Percentiles rank a stretch among this genome's conserved stretches.
These are phyloP conservation scores for Lamprologus callipterus DNA, from an alignment of 2,113 vertebrate species.

Conservation along the genomic window DNA sequence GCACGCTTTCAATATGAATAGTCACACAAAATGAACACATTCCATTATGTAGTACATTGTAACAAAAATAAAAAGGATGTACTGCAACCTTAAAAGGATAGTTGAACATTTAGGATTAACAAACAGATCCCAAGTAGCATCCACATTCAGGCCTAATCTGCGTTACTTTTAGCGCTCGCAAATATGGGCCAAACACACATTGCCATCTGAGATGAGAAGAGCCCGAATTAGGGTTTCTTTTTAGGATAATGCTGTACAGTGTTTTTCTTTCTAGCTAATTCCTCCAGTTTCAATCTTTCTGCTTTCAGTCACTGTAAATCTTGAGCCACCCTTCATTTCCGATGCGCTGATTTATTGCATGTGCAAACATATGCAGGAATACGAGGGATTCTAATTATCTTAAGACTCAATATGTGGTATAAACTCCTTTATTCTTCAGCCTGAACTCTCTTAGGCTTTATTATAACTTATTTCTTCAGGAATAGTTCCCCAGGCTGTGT, in stretches of 20 bases:
- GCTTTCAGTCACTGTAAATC: neutral
- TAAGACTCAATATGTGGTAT: neutral
- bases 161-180: neutral
- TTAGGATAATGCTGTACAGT: neutral
- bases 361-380: neutral
- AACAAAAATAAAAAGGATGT: neutral
- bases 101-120: neutral
- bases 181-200: neutral
- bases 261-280: neutral
- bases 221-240: neutral
- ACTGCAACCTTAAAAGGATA: neutral
- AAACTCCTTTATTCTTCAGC: neutral
- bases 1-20: neutral
- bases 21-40: neutral
- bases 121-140: neutral
- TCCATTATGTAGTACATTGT: neutral
- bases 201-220: neutral
- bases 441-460: neutral
- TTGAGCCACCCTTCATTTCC: neutral
- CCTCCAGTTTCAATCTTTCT: neutral
- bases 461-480: neutral
- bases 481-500: neutral
- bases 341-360: neutral
- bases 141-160: neutral
- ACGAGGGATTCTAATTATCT: neutral